Conservation (phyloP, 2,113 vertebrate species). For the Mirounga angustirostris region DNA sequence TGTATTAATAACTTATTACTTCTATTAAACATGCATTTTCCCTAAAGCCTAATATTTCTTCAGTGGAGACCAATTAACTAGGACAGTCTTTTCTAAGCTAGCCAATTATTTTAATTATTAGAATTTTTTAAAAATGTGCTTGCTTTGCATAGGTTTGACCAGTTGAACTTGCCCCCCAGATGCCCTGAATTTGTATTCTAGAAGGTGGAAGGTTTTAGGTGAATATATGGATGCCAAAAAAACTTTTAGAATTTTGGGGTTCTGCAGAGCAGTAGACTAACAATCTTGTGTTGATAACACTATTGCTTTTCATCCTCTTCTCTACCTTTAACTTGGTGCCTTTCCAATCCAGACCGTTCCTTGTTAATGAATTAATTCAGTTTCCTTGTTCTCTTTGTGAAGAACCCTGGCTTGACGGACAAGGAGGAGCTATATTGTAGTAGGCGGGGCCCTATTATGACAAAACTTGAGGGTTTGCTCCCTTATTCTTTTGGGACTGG, state of each 20-base stretch:
- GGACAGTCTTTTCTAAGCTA: constrained; percentile 78
- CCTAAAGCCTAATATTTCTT: constrained; percentile 77
- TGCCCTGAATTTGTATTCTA: constrained; percentile 40
- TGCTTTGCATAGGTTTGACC: constrained; percentile 75
- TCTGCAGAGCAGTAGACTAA: background rate
- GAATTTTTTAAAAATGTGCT: constrained; percentile 71
- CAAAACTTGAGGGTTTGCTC: background rate
- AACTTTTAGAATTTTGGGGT: background rate
- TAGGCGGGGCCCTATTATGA: background rate
- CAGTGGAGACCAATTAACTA: constrained; percentile 82
- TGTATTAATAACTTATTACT: constrained; percentile 83
- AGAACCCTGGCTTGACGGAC: background rate
- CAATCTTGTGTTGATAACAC: accelerated
- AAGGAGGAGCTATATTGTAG: background rate
- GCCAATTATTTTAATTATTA: constrained; percentile 82
- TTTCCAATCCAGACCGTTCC: background rate
- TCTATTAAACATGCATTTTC: constrained; percentile 65
- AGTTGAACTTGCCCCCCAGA: constrained; percentile 55
- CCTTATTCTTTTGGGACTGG: background rate
- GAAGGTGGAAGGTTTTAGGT: constrained; percentile 38
- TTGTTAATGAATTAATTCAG: background rate
- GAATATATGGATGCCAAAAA: background rate
- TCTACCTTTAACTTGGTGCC: background rate
- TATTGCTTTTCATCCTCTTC: background rate
- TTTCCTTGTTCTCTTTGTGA: constrained; percentile 55